Evolutionary conservation across 92 coral and sea anemone genomes (phyloP), one percentile per base, ranked within the genome.

Genomic region (Porites evermanni): DNA sequence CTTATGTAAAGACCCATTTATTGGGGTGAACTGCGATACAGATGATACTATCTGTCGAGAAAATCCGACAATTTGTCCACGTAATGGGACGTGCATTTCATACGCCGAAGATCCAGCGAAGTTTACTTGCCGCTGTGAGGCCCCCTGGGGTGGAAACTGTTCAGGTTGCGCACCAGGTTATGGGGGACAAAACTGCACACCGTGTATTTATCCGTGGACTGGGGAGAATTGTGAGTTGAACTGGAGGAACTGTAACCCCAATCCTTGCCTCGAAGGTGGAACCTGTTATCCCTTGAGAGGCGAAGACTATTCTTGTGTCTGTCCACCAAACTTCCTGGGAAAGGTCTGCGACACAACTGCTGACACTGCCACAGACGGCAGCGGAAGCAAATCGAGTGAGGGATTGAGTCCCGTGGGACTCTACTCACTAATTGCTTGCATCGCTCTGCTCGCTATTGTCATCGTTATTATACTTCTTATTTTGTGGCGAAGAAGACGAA

Each of bases 1-100:
- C 64, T 63, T 92, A 13, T 92, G 94, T 83, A 82, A 92, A 84
- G 91, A 75, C 19, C 95, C 95, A 17, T 92, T 63, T 77, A 87
- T 90, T 58, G 95, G 95, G 12, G 89, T 92, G 12, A 92, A 90
- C 74, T 92, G 95, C 19, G 95, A 92, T 75, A 92, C 95, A n/a
- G 94, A 92, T 58, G 93, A 86, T 64, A 86, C 93, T 54, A 56
- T 92, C 23, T 92, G 95, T 26, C 75, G 95, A 29, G 87, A 82
- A 79, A 86, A 82, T 59, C 87, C 95, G 65, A 64, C 59, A 44
- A 90, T 90, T 32, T 92, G 95, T 53, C 91, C 89, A 24, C 89
- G 66, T 17, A 92, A 92, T 72, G 95, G 95, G 20, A 90, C 95
- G 51, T 92, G 95, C 71, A 90, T 92, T 80, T 79, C 95, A 19